Evolutionary conservation across 2,797 vertebrate species (phyloP), one percentile per base, ranked within the genome.

Genomic region (Thamnophis elegans): DNA sequence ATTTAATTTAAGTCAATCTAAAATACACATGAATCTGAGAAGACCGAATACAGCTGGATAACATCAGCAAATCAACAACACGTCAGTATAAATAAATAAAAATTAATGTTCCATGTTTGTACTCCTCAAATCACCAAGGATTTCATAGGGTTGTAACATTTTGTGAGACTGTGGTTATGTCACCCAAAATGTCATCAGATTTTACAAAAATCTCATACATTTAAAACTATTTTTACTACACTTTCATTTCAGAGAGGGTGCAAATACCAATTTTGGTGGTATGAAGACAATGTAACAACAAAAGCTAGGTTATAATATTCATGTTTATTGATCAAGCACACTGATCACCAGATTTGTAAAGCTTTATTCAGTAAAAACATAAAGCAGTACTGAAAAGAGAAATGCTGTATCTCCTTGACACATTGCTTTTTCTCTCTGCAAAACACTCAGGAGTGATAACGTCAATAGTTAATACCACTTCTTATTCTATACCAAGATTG

Each of bases 401-500:
- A 89, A 92, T 42, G 68, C 78, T 89, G 92, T 87, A 53, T 87
- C 14, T n/a, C 47, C 55, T 87, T 92, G 88, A 73, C 53, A n/a
- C 11, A 13, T 68, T 90, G 28, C 60, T 58, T 90, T 36, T 90
- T 92, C 73, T 87, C 85, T 90, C n/a, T 87, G 28, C 42, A 53
- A 54, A 87, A 18, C 59, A 10, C 25, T 56, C 36, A 53, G 32
- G 89, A 87, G 13, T 58, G 28, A 90, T 58, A 87, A 51, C 36
- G n/a, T 32, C 25, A 53, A 53, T 59, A 25, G 26, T 90, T 88
- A 68, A 73, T 58, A 26, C n/a, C 51, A 89, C 62, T 53, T 53
- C 25, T 89, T 85, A 87, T 92, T 42, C 18, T 36, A 58, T 73
- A 47, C 73, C 59, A 90, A 92, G 82, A 90, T 92, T 56, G 59